phyloP scores from a whole-genome alignment of 1,140 invertebrate genomes.

The Drosophila virilis region DNA sequence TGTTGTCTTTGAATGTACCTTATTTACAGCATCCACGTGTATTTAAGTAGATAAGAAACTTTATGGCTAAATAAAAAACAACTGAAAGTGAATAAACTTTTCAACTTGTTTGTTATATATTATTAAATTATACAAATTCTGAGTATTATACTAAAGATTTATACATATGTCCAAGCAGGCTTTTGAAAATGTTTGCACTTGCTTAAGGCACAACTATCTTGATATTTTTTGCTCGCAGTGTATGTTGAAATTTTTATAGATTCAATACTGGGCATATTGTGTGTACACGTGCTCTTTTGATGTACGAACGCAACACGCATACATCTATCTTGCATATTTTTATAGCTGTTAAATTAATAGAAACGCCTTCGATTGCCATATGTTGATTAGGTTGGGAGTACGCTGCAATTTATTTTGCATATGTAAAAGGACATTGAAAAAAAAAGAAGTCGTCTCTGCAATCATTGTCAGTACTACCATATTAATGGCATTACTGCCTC shows the following conservation, averaged over 20 bases:
- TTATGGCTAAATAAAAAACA: too few relatives aligned
- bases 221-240: background rate
- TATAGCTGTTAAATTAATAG: slow-evolving; percentile 49
- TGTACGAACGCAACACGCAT: slow-evolving; percentile 26
- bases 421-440: slow-evolving; percentile 2
- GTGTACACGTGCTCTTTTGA: slow-evolving; percentile 27
- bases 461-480: slow-evolving; percentile 11
- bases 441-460: slow-evolving; percentile 1
- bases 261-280: slow-evolving; percentile 2
- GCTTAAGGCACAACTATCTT: background rate
- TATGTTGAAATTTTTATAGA: slow-evolving; percentile 15
- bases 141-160: too few relatives aligned
- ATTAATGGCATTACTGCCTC: slow-evolving; percentile 59
- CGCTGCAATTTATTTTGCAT: slow-evolving; percentile 47
- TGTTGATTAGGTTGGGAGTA: slow-evolving; percentile 62
- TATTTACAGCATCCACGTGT: background rate
- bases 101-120: too few relatives aligned
- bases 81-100: too few relatives aligned
- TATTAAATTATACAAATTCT: too few relatives aligned
- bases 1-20: too few relatives aligned
- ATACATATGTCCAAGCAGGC: too few relatives aligned
- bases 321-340: slow-evolving; percentile 33
- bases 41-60: background rate
- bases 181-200: too few relatives aligned
- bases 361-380: slow-evolving; percentile 44